A percentile compares a stretch with the other conserved stretches of the same genome.
phyloP scores from a whole-genome alignment of 2,797 vertebrate species.

The Esox masquinongy region DNA sequence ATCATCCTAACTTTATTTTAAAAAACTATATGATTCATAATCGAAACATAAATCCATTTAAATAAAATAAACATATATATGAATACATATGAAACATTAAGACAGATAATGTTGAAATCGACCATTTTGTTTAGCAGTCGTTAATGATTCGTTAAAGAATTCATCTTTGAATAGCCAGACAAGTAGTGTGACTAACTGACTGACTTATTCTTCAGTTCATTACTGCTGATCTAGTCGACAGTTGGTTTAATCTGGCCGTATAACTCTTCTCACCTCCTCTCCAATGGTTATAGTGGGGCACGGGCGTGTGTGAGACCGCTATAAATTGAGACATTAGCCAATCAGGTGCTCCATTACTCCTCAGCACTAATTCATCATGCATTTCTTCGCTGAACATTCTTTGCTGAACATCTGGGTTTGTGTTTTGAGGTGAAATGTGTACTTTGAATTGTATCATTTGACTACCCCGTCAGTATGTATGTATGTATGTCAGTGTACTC shows the following conservation, averaged over 20 bases:
- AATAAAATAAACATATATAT: not conserved
- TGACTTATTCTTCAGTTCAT: conserved; percentile 68
- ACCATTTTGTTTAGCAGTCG: not conserved
- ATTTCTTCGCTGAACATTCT: conserved; percentile 33
- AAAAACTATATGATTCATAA: not conserved
- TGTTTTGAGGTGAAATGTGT: conserved; percentile 69
- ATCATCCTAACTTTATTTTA: no score
- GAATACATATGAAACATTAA: not conserved
- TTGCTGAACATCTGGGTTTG: conserved; percentile 59
- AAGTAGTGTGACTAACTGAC: conserved; percentile 24
- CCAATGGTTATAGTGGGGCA: conserved; percentile 73
- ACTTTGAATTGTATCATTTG: conserved; percentile 41
- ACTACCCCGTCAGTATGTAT: conserved; percentile 40
- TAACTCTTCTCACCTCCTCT: conserved; percentile 74
- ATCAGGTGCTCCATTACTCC: conserved; percentile 61
- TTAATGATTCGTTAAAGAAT: no score
- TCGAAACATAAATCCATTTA: not conserved
- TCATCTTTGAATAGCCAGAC: not conserved
- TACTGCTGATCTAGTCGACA: conserved; percentile 67
- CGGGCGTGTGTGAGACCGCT: conserved; percentile 59
- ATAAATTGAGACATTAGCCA: conserved; percentile 64
- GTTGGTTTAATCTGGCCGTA: conserved; percentile 75
- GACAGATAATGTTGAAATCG: not conserved
- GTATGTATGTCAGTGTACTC: not conserved
- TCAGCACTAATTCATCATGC: conserved; percentile 42